These are phyloP conservation scores for Hipparchia sbordonii DNA, from an alignment of 2,888 invertebrate genomes.

Conservation along the genomic window DNA sequence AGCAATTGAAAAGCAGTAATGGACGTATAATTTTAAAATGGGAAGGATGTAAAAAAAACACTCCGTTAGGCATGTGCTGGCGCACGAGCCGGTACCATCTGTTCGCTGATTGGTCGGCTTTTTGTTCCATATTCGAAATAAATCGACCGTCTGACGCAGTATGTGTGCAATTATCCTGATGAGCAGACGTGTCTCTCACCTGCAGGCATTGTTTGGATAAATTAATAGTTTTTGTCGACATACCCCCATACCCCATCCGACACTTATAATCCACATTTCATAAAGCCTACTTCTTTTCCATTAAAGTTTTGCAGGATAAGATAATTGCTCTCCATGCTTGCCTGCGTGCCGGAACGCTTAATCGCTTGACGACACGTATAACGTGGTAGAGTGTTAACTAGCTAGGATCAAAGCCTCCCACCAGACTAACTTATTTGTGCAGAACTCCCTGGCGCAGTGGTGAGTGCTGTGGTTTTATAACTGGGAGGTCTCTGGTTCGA, in stretches of 20 bases:
- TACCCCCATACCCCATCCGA: constrained; percentile 26
- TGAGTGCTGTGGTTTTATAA: too few species aligned
- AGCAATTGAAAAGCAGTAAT: constrained; percentile 48
- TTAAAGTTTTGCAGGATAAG: too few species aligned
- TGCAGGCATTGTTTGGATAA: constrained; percentile 47
- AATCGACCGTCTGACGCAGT: constrained; percentile 51
- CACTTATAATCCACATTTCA: background rate
- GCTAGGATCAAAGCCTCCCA: too few species aligned
- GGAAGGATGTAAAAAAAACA: constrained; percentile 47
- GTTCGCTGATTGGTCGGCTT: constrained; percentile 62
- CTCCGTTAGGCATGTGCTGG: constrained; percentile 52
- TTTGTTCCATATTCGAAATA: constrained; percentile 66
- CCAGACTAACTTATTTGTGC: too few species aligned
- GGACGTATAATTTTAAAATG: constrained; percentile 51
- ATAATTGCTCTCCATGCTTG: too few species aligned
- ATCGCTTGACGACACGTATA: too few species aligned
- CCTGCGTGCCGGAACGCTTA: too few species aligned
- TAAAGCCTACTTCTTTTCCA: too few species aligned
- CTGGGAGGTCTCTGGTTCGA: too few species aligned
- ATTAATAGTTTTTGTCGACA: constrained; percentile 36
- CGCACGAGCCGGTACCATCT: constrained; percentile 69
- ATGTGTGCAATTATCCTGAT: constrained; percentile 52
- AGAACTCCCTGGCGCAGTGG: too few species aligned
- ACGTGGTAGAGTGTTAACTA: too few species aligned
- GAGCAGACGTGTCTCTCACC: constrained; percentile 58